Percentiles rank a stretch among this genome's conserved stretches.
phyloP scores from a whole-genome alignment of 1,140 invertebrate species.

The Akabosia matsudoensis region DNA sequence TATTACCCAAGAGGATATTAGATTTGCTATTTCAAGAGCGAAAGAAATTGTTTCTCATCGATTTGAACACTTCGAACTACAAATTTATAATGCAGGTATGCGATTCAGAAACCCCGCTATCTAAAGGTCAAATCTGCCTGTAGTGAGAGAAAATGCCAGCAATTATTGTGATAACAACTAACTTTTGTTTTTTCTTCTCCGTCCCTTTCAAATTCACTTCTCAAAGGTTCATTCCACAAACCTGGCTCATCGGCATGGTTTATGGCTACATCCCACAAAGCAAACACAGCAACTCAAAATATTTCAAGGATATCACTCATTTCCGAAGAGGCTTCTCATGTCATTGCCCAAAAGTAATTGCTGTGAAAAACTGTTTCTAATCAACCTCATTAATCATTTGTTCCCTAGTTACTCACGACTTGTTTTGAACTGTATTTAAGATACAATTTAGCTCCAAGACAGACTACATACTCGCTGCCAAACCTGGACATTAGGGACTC shows the following conservation, averaged over 20 bases:
- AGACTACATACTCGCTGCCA: constrained; percentile 55
- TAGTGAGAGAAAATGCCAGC: background rate
- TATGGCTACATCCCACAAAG: constrained; percentile 55
- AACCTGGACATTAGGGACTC: constrained; percentile 54
- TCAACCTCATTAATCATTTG: background rate
- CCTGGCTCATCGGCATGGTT: constrained; percentile 57
- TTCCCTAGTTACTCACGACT: background rate
- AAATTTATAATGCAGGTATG: constrained; percentile 51
- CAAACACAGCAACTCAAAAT: constrained; percentile 54
- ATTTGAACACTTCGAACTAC: constrained; percentile 51
- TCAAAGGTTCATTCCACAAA: constrained; percentile 51
- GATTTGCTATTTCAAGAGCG: constrained; percentile 49
- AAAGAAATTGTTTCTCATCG: constrained; percentile 49
- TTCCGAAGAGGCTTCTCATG: constrained; percentile 57
- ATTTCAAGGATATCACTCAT: constrained; percentile 55
- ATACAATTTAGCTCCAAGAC: constrained; percentile 52
- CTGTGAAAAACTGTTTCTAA: background rate
- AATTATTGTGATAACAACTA: background rate
- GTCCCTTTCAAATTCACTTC: background rate
- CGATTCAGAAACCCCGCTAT: background rate
- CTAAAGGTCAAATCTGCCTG: background rate
- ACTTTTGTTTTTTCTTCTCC: background rate
- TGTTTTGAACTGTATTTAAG: constrained; percentile 47
- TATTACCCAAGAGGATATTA: constrained; percentile 51
- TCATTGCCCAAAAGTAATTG: constrained; percentile 55